Evolutionary conservation across 92 coral and sea anemone species (phyloP).

Genomic region (Actinostola sp.): DNA sequence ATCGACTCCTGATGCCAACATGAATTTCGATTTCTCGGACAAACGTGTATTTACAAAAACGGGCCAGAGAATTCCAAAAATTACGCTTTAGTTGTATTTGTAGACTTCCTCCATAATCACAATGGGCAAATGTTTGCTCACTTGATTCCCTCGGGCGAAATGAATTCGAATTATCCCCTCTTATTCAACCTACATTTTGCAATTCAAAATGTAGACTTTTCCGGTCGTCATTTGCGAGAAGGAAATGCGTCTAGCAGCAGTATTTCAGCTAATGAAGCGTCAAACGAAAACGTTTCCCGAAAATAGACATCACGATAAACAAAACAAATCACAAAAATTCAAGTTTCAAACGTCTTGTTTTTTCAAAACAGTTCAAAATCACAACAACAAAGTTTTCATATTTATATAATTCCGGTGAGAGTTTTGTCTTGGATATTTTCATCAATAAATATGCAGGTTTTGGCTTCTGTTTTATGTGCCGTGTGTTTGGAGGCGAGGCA

Average conservation of each 20-base stretch:
- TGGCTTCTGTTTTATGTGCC: not conserved
- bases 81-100: conserved; percentile 1
- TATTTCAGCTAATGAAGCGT: conserved; percentile 29
- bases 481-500: conserved; percentile 9
- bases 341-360: not conserved
- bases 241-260: conserved; percentile 27
- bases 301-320: conserved; percentile 1
- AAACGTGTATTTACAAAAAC: too few relatives aligned
- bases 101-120: conserved; percentile 12
- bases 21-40: too few relatives aligned
- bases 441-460: not conserved
- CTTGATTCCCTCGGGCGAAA: conserved; percentile 8
- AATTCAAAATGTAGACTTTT: conserved; percentile 22
- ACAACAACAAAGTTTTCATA: not conserved
- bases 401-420: conserved; percentile 9
- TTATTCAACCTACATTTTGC: conserved; percentile 22
- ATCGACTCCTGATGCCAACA: not conserved
- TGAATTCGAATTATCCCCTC: conserved; percentile 6
- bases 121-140: conserved; percentile 9
- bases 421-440: not conserved
- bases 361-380: conserved; percentile 14
- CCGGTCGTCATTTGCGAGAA: conserved; percentile 21
- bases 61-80: conserved; percentile 13
- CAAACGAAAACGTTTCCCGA: conserved; percentile 16
- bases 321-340: conserved; percentile 2